Conservation (phyloP, 2,888 invertebrate species). For the Hyalella azteca region DNA sequence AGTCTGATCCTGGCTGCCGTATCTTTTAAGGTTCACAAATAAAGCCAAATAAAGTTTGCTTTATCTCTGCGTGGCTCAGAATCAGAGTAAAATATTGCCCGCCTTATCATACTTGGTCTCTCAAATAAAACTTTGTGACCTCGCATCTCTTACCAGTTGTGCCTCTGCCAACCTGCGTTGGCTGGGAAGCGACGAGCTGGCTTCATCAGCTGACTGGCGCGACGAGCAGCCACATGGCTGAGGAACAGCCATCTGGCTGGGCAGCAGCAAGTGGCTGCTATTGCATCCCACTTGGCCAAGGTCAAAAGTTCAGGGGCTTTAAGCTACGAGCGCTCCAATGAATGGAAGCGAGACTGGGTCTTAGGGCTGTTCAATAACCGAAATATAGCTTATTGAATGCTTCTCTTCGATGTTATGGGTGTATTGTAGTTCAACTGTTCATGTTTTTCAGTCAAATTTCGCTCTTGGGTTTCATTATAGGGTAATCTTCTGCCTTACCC, state of each 20-base stretch:
- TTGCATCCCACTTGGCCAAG: constrained; percentile 37
- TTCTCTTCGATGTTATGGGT: too few relatives aligned
- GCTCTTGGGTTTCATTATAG: too few relatives aligned
- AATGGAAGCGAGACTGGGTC: neutral
- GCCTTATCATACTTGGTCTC: too few relatives aligned
- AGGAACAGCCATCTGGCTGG: constrained; percentile 15
- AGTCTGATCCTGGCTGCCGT: too few relatives aligned
- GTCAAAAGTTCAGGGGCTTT: constrained; percentile 27
- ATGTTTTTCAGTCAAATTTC: neutral
- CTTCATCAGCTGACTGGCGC: constrained; percentile 9
- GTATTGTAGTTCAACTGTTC: too few relatives aligned
- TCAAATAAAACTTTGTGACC: too few relatives aligned
- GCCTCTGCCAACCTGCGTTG: neutral
- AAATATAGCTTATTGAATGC: neutral
- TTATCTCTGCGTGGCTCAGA: too few relatives aligned
- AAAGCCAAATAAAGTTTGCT: too few relatives aligned
- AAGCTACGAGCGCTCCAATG: neutral
- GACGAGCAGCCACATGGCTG: neutral
- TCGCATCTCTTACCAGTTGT: too few relatives aligned
- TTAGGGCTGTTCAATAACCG: neutral
- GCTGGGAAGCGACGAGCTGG: neutral
- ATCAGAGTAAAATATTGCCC: too few relatives aligned
- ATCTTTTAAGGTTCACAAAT: too few relatives aligned
- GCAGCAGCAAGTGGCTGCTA: neutral
- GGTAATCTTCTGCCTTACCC: too few relatives aligned